These are phyloP conservation scores for Cololabis saira DNA, from an alignment of 2,113 vertebrate genomes.

Conservation along the genomic window DNA sequence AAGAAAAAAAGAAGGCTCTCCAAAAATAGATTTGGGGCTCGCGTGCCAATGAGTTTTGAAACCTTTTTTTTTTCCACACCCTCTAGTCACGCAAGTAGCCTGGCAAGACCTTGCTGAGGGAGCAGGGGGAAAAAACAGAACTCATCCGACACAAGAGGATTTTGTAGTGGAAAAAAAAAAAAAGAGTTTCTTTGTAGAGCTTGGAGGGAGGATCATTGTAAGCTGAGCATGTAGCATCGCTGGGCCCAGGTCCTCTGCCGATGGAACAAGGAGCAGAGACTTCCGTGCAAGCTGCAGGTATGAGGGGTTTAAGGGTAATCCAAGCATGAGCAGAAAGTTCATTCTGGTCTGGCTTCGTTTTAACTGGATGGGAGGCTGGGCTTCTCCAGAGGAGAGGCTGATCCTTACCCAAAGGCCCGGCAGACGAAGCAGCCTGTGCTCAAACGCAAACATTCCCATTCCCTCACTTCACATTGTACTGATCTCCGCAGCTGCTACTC, in stretches of 20 bases:
- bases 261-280: slow-evolving; percentile 50
- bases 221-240: slow-evolving; percentile 65
- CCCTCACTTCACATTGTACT: slow-evolving; percentile 15
- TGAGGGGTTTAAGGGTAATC: slow-evolving; percentile 74
- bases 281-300: slow-evolving; percentile 74
- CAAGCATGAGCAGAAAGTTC: slow-evolving; percentile 49
- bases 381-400: slow-evolving; percentile 50
- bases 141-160: slow-evolving; percentile 63
- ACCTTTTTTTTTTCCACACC: slow-evolving; percentile 77
- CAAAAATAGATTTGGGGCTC: slow-evolving; percentile 85
- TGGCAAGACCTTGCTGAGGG: slow-evolving; percentile 78
- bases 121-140: slow-evolving; percentile 60
- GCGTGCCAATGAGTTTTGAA: slow-evolving; percentile 84
- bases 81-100: slow-evolving; percentile 85
- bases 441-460: slow-evolving; percentile 43
- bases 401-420: slow-evolving; percentile 45
- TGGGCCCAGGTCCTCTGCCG: slow-evolving; percentile 48
- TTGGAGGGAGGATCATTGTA: slow-evolving; percentile 63
- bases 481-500: slow-evolving; percentile 46
- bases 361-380: slow-evolving; percentile 48
- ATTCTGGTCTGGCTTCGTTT: slow-evolving; percentile 62
- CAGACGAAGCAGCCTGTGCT: slow-evolving; percentile 41
- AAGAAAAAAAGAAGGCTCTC: slow-evolving; percentile 78
- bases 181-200: slow-evolving; percentile 48
- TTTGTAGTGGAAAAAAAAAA: slow-evolving; percentile 18